Percentiles rank a stretch among this genome's conserved stretches.
These are phyloP conservation scores for Tachina grossa DNA, from an alignment of 2,888 invertebrate genomes.

Conservation along the genomic window DNA sequence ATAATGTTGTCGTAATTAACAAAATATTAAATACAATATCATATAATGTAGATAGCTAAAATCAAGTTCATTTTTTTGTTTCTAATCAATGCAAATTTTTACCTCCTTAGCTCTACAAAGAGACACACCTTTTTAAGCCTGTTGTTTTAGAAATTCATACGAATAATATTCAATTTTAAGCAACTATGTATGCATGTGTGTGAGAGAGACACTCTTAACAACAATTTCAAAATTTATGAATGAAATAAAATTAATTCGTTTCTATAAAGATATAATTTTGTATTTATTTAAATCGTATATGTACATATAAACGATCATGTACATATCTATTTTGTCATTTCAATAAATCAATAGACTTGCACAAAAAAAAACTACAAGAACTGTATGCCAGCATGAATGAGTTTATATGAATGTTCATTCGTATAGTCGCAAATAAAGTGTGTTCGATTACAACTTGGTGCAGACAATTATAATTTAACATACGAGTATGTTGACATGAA, in stretches of 20 bases:
- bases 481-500: constrained; percentile 65
- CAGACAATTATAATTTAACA: constrained; percentile 53
- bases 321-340: constrained; percentile 60
- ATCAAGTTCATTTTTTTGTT: constrained; percentile 49
- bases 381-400: neutral
- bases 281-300: constrained; percentile 8
- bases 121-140: constrained; percentile 47
- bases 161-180: constrained; percentile 17
- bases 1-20: neutral
- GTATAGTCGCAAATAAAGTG: constrained; percentile 4
- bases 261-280: constrained; percentile 48
- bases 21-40: neutral
- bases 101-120: constrained; percentile 3
- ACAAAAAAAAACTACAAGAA: constrained; percentile 13
- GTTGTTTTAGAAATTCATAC: neutral
- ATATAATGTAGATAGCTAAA: constrained; percentile 31
- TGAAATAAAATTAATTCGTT: constrained; percentile 69
- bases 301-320: constrained; percentile 20
- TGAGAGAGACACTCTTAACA: constrained; percentile 28
- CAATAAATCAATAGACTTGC: constrained; percentile 63
- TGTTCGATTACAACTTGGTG: constrained; percentile 44
- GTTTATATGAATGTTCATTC: neutral
- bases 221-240: constrained; percentile 63
- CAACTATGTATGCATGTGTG: neutral
- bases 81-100: constrained; percentile 45